Base-by-base conservation (phyloP, 2,113 vertebrate species). In the Albula goreensis region DNA sequence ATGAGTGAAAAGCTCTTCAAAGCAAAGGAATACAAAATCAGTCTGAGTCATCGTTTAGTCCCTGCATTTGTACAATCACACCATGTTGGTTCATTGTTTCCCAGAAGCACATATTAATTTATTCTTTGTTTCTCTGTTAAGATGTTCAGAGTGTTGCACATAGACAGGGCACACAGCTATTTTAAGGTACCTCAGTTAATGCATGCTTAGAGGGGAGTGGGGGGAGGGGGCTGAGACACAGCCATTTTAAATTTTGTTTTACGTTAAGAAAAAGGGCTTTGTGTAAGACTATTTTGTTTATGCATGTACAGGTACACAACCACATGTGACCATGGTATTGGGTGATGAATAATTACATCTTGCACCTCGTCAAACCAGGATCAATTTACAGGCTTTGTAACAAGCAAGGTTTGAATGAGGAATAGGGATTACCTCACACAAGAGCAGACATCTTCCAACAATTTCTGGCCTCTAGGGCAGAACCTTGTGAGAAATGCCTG, bases 21-120 rank as follows among this genome's bases (percentile, higher is more conserved):
- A 31, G 17, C 25, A 8, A 74, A 74, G 22, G n/a, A 74, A n/a
- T 9, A n/a, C 70, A 9, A 8, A 31, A 8, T 74, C 70, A 74
- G 22, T 7, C 8, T 74, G 70, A 74, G n/a, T 74, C 70, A 74
- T 74, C n/a, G 1, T 74, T 74, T 31, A 25, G 70, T 74, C 31
- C 70, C 31, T 74, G 70, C 19, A 74, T 60, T 90, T 88, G 85
- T 51, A 78, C 83, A 86, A 63, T 79, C 50, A 41, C 66, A 78
- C 41, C 31, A 78, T 50, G 70, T 11, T 51, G 6, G 49, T 83
- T 66, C 80, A 81, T 81, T 52, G 60, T 51, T 52, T 81, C 50
- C 15, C 50, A 25, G 22, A 48, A 53, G 80, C 80, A 50, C 22
- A 19, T 3, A 25, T 22, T 53, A 53, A 53, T 81, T 81, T 81